Evolutionary conservation across 1,140 invertebrate genomes (phyloP).

Genomic region (Drosophila kanapiae): DNA sequence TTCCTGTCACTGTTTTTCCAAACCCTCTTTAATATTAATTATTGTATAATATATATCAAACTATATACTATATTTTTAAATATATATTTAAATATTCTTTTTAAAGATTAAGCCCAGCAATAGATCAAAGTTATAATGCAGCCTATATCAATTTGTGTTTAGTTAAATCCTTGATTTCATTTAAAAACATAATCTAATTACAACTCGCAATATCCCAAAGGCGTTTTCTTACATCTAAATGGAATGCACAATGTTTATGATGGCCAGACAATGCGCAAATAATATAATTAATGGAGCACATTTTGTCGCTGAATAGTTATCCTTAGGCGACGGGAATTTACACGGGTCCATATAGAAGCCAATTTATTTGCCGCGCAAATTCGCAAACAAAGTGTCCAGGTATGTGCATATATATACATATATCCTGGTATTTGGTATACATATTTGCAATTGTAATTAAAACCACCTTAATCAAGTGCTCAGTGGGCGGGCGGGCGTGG

Average conservation of each 20-base stretch:
- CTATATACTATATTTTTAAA: no score
- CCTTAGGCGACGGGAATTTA: neutral
- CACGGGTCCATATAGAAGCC: neutral
- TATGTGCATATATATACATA: neutral
- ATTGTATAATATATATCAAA: no score
- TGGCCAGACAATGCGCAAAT: slow-evolving; percentile 9
- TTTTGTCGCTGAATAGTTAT: slow-evolving; percentile 10
- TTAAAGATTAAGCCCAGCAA: no score
- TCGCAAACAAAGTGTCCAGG: slow-evolving; percentile 11
- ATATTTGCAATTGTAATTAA: slow-evolving; percentile 69
- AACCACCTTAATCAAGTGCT: slow-evolving; percentile 62
- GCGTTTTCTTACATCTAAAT: neutral
- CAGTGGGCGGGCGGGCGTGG: slow-evolving; percentile 5
- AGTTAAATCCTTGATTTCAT: neutral
- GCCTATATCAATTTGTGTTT: neutral
- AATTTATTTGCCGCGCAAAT: slow-evolving; percentile 33
- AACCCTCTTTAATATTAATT: no score
- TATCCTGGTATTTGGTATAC: slow-evolving; percentile 8
- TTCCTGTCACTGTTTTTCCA: no score
- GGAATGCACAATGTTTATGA: neutral
- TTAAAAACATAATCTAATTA: neutral
- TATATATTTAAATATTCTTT: no score
- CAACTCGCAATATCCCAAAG: neutral
- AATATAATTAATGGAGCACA: slow-evolving; percentile 16
- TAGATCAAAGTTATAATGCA: no score